These are phyloP conservation scores for Thyatira batis DNA, from an alignment of 2,888 invertebrate genomes.

Conservation along the genomic window DNA sequence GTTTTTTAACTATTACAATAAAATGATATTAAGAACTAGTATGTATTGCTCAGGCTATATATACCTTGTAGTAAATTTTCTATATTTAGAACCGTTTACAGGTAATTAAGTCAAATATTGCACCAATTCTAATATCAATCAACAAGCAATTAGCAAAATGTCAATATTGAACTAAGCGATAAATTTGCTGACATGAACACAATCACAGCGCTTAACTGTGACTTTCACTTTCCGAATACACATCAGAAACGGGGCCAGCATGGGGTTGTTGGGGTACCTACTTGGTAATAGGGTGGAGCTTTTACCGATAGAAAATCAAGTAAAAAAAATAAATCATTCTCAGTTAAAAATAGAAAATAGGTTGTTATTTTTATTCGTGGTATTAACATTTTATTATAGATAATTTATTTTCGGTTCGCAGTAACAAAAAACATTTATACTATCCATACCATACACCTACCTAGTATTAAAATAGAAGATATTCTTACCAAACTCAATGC, in stretches of 20 bases:
- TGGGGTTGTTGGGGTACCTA: neutral
- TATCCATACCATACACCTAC: no score
- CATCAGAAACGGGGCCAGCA: slow-evolving; percentile 41
- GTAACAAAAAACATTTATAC: no score
- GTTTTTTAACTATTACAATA: no score
- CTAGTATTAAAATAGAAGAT: no score
- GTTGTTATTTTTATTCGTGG: no score
- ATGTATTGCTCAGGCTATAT: no score
- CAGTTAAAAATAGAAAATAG: no score
- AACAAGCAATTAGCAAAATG: slow-evolving; percentile 9
- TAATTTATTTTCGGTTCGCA: neutral
- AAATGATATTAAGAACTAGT: no score
- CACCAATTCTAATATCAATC: slow-evolving; percentile 5
- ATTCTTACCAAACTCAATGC: no score
- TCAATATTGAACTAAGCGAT: slow-evolving; percentile 13
- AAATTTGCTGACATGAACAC: slow-evolving; percentile 22
- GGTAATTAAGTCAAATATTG: neutral
- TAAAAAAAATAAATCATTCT: no score
- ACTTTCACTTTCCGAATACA: slow-evolving; percentile 46
- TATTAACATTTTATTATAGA: no score
- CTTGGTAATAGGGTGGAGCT: neutral
- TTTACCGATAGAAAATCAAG: neutral
- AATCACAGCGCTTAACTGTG: slow-evolving; percentile 37
- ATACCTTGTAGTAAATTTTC: neutral
- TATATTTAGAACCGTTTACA: neutral